A percentile compares a stretch with the other conserved stretches of the same genome.
These are phyloP conservation scores for Spizaetus ornatus DNA, from an alignment of 2,113 vertebrate genomes.

Conservation along the genomic window DNA sequence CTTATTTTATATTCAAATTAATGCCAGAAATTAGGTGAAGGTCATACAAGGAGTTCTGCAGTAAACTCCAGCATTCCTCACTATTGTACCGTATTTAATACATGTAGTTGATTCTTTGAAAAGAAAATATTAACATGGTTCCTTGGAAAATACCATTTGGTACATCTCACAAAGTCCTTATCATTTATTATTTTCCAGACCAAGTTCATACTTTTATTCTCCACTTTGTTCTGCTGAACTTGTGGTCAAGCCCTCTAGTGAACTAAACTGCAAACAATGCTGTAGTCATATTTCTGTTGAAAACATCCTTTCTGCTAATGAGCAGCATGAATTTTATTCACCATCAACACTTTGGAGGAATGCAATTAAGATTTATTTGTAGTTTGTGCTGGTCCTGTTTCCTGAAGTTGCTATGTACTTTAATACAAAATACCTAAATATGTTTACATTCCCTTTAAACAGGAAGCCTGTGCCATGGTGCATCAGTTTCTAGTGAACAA, in stretches of 20 bases:
- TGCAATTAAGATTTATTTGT: not conserved
- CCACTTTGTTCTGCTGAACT: not conserved
- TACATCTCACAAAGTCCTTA: not conserved
- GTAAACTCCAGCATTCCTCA: not conserved
- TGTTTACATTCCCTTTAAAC: not conserved
- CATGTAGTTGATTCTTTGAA: fast-evolving
- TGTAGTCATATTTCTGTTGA: not conserved
- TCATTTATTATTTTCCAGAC: not conserved
- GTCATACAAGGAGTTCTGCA: constrained; percentile 44
- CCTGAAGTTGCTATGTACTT: not conserved
- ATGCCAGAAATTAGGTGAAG: constrained; percentile 45
- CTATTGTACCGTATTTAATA: fast-evolving
- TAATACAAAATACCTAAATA: not conserved
- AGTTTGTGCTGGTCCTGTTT: not conserved
- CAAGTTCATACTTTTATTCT: not conserved
- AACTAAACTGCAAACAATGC: not conserved
- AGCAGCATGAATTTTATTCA: not conserved
- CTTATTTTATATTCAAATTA: constrained; percentile 53
- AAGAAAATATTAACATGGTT: not conserved
- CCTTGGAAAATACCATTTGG: not conserved
- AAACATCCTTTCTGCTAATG: not conserved
- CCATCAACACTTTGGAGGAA: not conserved
- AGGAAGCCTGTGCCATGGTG: fast-evolving
- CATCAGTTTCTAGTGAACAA: not conserved
- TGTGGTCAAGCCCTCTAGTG: fast-evolving